Percentiles rank a stretch among this genome's conserved stretches.
phyloP scores from a whole-genome alignment of 2,797 vertebrate species.

The Chelidonichthys spinosus region DNA sequence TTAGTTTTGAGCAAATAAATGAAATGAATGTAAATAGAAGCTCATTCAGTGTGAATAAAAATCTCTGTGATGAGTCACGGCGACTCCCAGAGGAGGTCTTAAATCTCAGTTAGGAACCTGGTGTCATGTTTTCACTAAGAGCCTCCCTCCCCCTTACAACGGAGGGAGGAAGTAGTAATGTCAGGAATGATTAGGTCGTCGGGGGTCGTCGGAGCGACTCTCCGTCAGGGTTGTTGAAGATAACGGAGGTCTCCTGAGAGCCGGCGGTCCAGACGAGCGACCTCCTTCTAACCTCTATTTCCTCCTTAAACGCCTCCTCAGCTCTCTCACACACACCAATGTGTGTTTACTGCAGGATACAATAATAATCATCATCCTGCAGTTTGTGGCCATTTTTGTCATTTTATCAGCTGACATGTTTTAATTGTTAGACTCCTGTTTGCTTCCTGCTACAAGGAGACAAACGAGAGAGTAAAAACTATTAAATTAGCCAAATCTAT shows the following conservation, averaged over 20 bases:
- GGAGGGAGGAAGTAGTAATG: conserved; percentile 61
- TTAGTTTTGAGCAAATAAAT: too few species aligned
- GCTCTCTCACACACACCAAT: not conserved
- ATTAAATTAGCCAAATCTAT: not conserved
- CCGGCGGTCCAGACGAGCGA: conserved; percentile 23
- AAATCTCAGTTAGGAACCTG: conserved; percentile 23
- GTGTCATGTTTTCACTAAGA: conserved; percentile 8
- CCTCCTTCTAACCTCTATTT: conserved; percentile 35
- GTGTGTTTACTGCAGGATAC: not conserved
- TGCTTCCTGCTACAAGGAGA: not conserved
- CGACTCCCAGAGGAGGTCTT: conserved; percentile 24
- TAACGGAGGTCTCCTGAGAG: conserved; percentile 49
- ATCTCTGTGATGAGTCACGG: conserved; percentile 18
- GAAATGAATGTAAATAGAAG: not conserved
- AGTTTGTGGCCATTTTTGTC: not conserved
- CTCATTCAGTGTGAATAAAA: not conserved
- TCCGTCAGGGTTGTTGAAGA: conserved; percentile 53
- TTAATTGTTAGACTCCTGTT: not conserved
- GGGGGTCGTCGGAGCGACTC: conserved; percentile 34
- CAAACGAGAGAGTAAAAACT: not conserved
- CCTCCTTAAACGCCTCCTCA: conserved; percentile 9
- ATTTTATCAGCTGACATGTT: not conserved
- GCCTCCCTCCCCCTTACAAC: conserved; percentile 14
- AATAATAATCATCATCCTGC: not conserved
- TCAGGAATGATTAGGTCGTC: conserved; percentile 62